Percentiles rank a stretch among this genome's conserved stretches.
These are phyloP conservation scores for Macrosiphum euphorbiae DNA, from an alignment of 2,888 invertebrate genomes.

Conservation along the genomic window DNA sequence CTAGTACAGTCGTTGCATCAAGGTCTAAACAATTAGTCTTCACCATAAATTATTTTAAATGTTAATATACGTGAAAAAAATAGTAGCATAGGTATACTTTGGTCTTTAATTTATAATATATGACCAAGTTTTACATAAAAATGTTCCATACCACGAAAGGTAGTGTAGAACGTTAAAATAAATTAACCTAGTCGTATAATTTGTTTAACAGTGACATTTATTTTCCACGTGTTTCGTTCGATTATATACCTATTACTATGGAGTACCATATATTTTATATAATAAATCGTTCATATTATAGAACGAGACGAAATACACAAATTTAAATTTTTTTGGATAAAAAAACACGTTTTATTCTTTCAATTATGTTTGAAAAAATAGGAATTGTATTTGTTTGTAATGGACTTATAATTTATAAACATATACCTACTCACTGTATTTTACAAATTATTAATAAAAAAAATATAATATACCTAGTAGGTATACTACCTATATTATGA, in stretches of 20 bases:
- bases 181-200: not conserved
- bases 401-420: not conserved
- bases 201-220: conserved; percentile 25
- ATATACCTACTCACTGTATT: not conserved
- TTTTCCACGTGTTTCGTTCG: not conserved
- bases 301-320: not conserved
- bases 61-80: conserved; percentile 28
- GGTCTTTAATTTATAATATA: conserved; percentile 14
- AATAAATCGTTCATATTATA: conserved; percentile 10
- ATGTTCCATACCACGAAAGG: not conserved
- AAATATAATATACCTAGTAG: not conserved
- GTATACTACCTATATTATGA: not conserved
- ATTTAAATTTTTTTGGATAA: not conserved
- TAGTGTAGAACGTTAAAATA: conserved; percentile 15
- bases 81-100: conserved; percentile 19
- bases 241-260: conserved; percentile 1
- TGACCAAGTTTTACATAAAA: conserved; percentile 1
- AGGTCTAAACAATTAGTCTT: conserved; percentile 41
- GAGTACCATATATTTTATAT: not conserved
- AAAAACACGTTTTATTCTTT: not conserved
- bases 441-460: not conserved
- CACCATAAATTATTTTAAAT: conserved; percentile 20
- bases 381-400: not conserved
- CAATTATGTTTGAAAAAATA: not conserved
- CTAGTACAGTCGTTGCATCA: not conserved